Conservation (phyloP, 2,113 vertebrate species). For the Semicossyphus pulcher region DNA sequence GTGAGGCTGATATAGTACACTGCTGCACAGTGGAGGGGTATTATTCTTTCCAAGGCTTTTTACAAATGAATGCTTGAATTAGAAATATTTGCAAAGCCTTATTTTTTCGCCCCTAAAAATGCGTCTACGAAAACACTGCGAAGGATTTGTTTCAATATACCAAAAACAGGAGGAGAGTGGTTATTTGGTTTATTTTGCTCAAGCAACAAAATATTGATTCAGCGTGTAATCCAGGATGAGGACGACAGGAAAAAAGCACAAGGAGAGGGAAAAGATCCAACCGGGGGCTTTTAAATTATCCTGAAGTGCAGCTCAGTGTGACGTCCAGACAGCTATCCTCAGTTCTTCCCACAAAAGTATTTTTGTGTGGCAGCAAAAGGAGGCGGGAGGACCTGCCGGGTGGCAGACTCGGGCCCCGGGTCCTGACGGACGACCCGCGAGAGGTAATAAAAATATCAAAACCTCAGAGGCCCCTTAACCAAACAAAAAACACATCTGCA, state of each 20-base stretch:
- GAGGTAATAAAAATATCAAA: slow-evolving; percentile 87
- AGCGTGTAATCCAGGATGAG: slow-evolving; percentile 78
- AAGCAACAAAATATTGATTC: slow-evolving; percentile 82
- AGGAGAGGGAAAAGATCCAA: slow-evolving; percentile 74
- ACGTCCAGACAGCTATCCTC: slow-evolving; percentile 85
- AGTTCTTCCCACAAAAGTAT: slow-evolving; percentile 85
- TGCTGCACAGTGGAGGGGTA: slow-evolving; percentile 58
- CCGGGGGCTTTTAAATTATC: slow-evolving; percentile 86
- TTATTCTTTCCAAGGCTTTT: slow-evolving; percentile 82
- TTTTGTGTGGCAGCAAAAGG: slow-evolving; percentile 76
- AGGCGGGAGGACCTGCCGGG: slow-evolving; percentile 67
- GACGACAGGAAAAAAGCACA: slow-evolving; percentile 76
- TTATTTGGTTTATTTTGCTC: slow-evolving; percentile 77
- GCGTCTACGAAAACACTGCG: slow-evolving; percentile 64
- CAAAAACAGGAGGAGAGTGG: slow-evolving; percentile 68
- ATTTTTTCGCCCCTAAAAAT: slow-evolving; percentile 62
- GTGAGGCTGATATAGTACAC: slow-evolving; percentile 71
- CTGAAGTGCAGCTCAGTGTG: slow-evolving; percentile 84
- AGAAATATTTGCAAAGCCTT: slow-evolving; percentile 78
- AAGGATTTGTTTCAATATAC: slow-evolving; percentile 74
- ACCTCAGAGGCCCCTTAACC: slow-evolving; percentile 81
- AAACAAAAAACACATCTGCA: slow-evolving; percentile 87
- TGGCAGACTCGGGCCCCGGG: slow-evolving; percentile 62
- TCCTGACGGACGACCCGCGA: slow-evolving; percentile 80
- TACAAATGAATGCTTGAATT: slow-evolving; percentile 83